Evolutionary conservation across 2,888 invertebrate species (phyloP), one percentile per base, ranked within the genome.

Genomic region (Harpagoxenus sublaevis): DNA sequence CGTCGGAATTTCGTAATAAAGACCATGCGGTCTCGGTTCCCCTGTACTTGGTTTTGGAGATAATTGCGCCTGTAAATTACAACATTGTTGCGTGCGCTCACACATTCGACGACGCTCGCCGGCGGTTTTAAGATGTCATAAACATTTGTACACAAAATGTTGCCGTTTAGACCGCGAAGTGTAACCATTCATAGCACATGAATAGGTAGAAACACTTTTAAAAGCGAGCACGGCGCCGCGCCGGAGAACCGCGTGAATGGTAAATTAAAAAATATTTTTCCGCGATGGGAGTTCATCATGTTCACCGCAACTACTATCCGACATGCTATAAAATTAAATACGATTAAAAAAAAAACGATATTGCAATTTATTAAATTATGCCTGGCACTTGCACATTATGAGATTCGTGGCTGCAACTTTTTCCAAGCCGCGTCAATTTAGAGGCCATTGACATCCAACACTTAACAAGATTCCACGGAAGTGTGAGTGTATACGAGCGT

Each of bases 391-490:
- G 31, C 18, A 15, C 18, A n/a, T 42, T 10, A 39, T 31, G 31
- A 28, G n/a, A 77, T 65, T 42, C 39, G 28, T 2, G 18, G 51
- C 18, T 28, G 18, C 28, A 68, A 55, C 8, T 55, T 57, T 78
- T 45, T 45, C 31, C 55, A 6, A 42, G 28, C 45, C 12, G 62
- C 18, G 35, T 62, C 42, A 68, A 35, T 68, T 31, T 10, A 42
- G 23, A 31, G 78, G 78, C 68, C 78, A 35, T 53, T 78, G 78
- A 78, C 78, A 39, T 78, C 55, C 55, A 15, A 55, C 70, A 23
- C 18, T 74, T 55, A 60, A 39, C 77, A 84, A 85, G 89, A 92
- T 91, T 91, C 88, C 85, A 81, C 87, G 88, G 89, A 90, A 91
- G 84, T 77, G 86, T 84, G 90, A 89, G 86, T 84, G 82, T 70